These are phyloP conservation scores for Zophobas atratus DNA, from an alignment of 1,140 invertebrate species.

Conservation along the genomic window DNA sequence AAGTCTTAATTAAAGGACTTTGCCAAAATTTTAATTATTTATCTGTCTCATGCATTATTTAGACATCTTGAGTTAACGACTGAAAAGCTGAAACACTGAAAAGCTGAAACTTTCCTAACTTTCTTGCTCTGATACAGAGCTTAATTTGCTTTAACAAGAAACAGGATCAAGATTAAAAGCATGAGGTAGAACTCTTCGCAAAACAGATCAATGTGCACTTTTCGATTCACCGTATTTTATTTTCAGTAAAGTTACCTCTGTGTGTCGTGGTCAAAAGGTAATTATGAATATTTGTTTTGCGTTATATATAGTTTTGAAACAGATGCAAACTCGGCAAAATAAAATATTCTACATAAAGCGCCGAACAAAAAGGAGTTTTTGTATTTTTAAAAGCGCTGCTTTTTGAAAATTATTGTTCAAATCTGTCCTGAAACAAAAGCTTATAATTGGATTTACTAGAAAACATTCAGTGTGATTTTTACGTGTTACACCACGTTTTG, in stretches of 20 bases:
- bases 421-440: background rate
- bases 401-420: too few relatives aligned
- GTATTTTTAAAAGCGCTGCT: too few relatives aligned
- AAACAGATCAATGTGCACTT: conserved; percentile 13
- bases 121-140: conserved; percentile 42
- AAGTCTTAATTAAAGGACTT: conserved; percentile 39
- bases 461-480: background rate
- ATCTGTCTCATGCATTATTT: conserved; percentile 49
- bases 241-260: background rate
- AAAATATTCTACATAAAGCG: background rate
- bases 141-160: conserved; percentile 40
- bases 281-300: background rate
- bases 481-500: too few relatives aligned
- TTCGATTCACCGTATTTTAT: background rate
- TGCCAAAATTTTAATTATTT: conserved; percentile 48
- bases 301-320: background rate
- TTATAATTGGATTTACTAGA: background rate
- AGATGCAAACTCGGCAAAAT: too few relatives aligned
- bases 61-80: conserved; percentile 40
- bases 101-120: conserved; percentile 42
- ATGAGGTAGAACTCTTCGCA: conserved; percentile 11
- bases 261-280: too few relatives aligned
- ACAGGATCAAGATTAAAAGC: conserved; percentile 40
- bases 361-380: too few relatives aligned
- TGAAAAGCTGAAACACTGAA: conserved; percentile 41